Evolutionary conservation across 2,888 invertebrate species (phyloP), one percentile per base, ranked within the genome.

Genomic region (Ptychoptera contaminata): DNA sequence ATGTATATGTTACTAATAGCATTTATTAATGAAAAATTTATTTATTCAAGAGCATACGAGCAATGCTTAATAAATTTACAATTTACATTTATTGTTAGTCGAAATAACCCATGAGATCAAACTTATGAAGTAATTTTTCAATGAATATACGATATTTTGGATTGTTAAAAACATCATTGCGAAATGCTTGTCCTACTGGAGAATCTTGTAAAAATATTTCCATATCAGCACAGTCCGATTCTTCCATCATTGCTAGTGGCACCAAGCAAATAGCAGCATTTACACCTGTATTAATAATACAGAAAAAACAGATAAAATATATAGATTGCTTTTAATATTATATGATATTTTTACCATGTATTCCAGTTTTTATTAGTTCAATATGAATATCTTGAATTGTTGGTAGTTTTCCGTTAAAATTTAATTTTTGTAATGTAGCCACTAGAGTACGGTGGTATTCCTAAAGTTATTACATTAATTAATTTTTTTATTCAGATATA

Each of bases 191-290:
- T 1, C 61, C 63, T 12, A 51, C 55, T 12, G 58, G 58, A 0
- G 61, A 56, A n/a, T 46, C 44, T 23, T 46, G 43, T n/a, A 49
- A 42, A 15, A 51, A 40, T 9, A 45, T 45, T 9, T 51, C 47
- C 37, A 49, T 38, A 16, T 47, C 43, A 2, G 46, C 23, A 15
- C 43, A 34, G 7, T 44, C 41, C 7, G 44, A 34, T 8, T 54
- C 49, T 46, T 63, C 62, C 52, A 61, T 59, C 31, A 63, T 56
- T 15, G 64, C 58, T n/a, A 63, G 46, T 2, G 65, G 64, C 5
- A 63, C 61, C 2, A 65, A 52, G 38, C 62, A 62, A 14, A 62
- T 61, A 38, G 63, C 58, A 16, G 62, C 63, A 48, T 63, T 61
- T 2, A 65, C 62, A 46, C 56, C 63, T 64, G 38, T 6, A 48